phyloP scores from a whole-genome alignment of 2,888 invertebrate species.

The Lasioglossum morio region DNA sequence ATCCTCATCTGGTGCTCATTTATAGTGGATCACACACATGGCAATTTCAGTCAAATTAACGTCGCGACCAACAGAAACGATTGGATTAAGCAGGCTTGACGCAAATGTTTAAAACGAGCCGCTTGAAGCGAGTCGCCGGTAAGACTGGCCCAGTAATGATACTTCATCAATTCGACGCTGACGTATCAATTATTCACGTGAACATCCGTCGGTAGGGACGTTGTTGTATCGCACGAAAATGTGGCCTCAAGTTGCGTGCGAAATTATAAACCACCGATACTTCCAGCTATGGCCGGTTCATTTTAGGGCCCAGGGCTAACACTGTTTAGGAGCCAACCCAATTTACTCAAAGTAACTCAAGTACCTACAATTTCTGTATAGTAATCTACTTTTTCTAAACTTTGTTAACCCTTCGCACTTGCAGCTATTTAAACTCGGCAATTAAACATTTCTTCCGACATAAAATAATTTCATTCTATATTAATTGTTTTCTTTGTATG shows the following conservation, averaged over 20 bases:
- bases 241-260: too few species aligned
- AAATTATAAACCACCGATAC: not conserved
- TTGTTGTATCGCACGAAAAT: not conserved
- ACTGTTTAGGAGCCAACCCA: too few species aligned
- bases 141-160: constrained; percentile 41
- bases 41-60: constrained; percentile 61
- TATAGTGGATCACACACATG: constrained; percentile 45
- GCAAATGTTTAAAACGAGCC: constrained; percentile 22
- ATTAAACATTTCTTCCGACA: too few species aligned
- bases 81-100: constrained; percentile 33
- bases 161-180: constrained; percentile 35
- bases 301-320: too few species aligned
- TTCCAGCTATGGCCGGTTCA: too few species aligned
- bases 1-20: constrained; percentile 32
- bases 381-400: too few species aligned
- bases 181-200: constrained; percentile 47
- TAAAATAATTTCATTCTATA: too few species aligned
- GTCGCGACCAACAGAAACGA: constrained; percentile 41
- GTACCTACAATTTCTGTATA: too few species aligned
- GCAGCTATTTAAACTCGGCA: too few species aligned
- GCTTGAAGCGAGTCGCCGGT: constrained; percentile 8
- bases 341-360: too few species aligned
- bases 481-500: too few species aligned
- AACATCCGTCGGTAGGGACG: constrained; percentile 14
- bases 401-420: too few species aligned